A percentile compares a stretch with the other conserved stretches of the same genome.
Evolutionary conservation across 2,113 vertebrate genomes (phyloP).

Genomic region (Myanophis thanlyinensis): DNA sequence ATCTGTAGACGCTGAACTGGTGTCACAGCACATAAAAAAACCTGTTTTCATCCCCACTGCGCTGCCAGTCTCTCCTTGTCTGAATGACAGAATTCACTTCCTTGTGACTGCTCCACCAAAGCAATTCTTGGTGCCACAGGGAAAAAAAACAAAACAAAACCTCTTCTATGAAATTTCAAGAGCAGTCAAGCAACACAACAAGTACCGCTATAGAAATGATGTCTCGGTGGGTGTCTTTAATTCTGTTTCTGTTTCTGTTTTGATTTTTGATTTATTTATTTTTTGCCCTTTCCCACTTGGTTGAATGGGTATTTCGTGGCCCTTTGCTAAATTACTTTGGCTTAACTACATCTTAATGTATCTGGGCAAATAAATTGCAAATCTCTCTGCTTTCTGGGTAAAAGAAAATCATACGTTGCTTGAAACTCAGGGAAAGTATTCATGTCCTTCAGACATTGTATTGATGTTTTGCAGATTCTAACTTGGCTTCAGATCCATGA

Average conservation of each 20-base stretch:
- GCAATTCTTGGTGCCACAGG: background rate
- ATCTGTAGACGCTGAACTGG: background rate
- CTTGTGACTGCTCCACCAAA: background rate
- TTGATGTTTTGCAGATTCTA: conserved; percentile 4
- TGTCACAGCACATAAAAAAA: background rate
- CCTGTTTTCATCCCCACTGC: background rate
- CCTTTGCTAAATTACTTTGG: background rate
- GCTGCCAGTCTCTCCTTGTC: background rate
- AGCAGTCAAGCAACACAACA: background rate
- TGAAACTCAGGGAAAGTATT: background rate
- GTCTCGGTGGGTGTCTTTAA: conserved; percentile 7
- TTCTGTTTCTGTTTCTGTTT: background rate
- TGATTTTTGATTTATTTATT: background rate
- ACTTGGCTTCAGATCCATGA: background rate
- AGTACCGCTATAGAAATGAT: background rate
- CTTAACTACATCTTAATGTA: background rate
- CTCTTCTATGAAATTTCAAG: background rate
- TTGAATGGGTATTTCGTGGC: background rate
- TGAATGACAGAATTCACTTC: background rate
- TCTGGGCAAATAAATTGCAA: background rate
- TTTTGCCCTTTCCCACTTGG: background rate
- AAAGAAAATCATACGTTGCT: background rate
- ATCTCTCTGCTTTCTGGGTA: background rate
- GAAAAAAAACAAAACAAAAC: accelerated
- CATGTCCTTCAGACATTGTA: background rate